A percentile compares a stretch with the other conserved stretches of the same genome.
Evolutionary conservation across 1,140 invertebrate genomes (phyloP).

Genomic region (Caligus rogercresseyi): DNA sequence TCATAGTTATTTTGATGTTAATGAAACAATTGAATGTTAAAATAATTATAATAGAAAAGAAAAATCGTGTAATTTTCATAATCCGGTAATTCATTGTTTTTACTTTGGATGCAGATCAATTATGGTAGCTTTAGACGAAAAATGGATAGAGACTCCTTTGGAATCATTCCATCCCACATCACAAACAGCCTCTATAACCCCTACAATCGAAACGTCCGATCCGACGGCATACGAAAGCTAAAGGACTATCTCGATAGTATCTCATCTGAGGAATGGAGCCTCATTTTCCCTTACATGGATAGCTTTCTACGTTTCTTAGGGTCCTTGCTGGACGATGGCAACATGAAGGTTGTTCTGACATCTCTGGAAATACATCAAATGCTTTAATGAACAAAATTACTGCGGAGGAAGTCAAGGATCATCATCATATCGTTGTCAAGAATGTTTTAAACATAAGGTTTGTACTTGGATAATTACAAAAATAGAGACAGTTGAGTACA

Average conservation of each 20-base stretch:
- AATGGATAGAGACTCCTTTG: neutral
- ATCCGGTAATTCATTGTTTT: too few relatives aligned
- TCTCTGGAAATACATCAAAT: conserved; percentile 36
- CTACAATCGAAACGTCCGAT: conserved; percentile 36
- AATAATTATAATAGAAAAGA: too few relatives aligned
- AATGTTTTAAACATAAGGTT: conserved; percentile 39
- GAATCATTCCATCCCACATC: conserved; percentile 27
- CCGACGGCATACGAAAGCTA: conserved; percentile 37
- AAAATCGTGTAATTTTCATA: too few relatives aligned
- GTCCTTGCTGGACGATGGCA: conserved; percentile 35
- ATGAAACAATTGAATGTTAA: too few relatives aligned
- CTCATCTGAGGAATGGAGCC: conserved; percentile 30
- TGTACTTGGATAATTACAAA: too few relatives aligned
- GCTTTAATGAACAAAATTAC: conserved; percentile 26
- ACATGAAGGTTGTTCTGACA: conserved; percentile 38
- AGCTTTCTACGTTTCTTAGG: conserved; percentile 40
- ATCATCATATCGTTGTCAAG: conserved; percentile 34
- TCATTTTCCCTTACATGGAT: conserved; percentile 39
- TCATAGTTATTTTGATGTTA: too few relatives aligned
- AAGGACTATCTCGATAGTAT: conserved; percentile 32
- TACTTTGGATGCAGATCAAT: too few relatives aligned
- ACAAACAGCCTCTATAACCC: neutral
- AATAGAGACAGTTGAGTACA: too few relatives aligned
- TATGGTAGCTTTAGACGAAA: neutral
- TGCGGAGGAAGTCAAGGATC: conserved; percentile 29